These are phyloP conservation scores for Bombus superbus DNA, from an alignment of 1,140 invertebrate species.

Conservation along the genomic window DNA sequence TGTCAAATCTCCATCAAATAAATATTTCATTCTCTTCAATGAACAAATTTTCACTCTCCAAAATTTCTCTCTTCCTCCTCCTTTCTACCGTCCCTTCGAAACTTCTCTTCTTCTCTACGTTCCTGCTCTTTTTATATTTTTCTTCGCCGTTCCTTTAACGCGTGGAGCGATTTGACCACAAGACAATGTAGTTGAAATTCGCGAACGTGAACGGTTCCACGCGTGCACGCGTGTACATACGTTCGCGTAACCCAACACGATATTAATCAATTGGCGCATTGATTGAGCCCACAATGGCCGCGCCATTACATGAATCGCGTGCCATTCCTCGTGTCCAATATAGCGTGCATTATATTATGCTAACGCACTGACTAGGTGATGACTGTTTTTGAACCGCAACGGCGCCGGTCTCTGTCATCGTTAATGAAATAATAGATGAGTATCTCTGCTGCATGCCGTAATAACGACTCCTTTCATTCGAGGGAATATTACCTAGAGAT, in stretches of 20 bases:
- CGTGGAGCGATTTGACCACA: not conserved
- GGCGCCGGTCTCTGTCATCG: constrained; percentile 41
- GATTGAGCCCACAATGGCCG: constrained; percentile 69
- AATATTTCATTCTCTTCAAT: not conserved
- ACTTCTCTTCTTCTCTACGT: not conserved
- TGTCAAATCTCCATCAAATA: no score
- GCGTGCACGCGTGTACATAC: constrained; percentile 35
- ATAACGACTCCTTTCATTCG: not conserved
- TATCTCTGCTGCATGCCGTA: not conserved
- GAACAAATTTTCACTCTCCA: not conserved
- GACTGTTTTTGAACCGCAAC: constrained; percentile 61
- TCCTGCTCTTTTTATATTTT: no score
- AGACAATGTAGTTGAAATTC: constrained; percentile 25
- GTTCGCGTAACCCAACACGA: constrained; percentile 52
- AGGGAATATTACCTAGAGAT: no score
- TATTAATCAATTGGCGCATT: constrained; percentile 75
- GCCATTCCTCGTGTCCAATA: constrained; percentile 27
- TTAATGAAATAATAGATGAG: constrained; percentile 63
- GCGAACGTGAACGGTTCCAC: constrained; percentile 27
- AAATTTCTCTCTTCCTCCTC: not conserved
- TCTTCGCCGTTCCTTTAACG: not conserved
- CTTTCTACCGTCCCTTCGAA: no score
- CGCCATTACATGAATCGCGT: constrained; percentile 56
- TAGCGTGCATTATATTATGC: constrained; percentile 57
- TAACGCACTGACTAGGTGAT: constrained; percentile 40